Conservation (phyloP, 2,888 invertebrate species). For the Eilema caniola region DNA sequence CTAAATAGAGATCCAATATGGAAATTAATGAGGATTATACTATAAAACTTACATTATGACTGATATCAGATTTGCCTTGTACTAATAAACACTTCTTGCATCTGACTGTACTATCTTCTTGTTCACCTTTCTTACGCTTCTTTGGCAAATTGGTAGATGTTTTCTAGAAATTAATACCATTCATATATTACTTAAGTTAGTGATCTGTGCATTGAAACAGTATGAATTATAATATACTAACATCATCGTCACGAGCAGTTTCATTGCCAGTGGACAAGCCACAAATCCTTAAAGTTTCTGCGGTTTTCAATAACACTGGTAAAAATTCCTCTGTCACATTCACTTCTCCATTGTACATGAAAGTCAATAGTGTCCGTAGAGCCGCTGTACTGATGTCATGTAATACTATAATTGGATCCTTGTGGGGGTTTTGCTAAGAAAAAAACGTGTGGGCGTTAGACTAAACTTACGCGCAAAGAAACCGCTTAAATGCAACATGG, state of each 20-base stretch:
- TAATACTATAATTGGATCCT: conserved; percentile 91
- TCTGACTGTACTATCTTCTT: conserved; percentile 72
- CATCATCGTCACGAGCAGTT: conserved; percentile 76
- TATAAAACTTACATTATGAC: conserved; percentile 63
- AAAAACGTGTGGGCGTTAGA: conserved; percentile 76
- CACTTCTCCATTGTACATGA: conserved; percentile 92
- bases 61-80: conserved; percentile 57
- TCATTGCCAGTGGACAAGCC: conserved; percentile 89
- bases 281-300: conserved; percentile 89
- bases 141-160: conserved; percentile 62
- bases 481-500: conserved; percentile 25
- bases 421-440: conserved; percentile 91
- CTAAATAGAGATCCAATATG: too few relatives aligned
- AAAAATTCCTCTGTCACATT: conserved; percentile 91
- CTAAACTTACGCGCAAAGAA: conserved; percentile 39
- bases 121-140: conserved; percentile 79
- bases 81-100: conserved; percentile 61
- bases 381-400: conserved; percentile 90
- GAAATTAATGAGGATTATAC: not conserved
- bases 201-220: not conserved
- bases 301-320: conserved; percentile 89
- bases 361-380: conserved; percentile 88
- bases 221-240: conserved; percentile 42
- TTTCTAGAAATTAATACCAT: conserved; percentile 65
- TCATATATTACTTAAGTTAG: not conserved